These are phyloP conservation scores for Morphnarchus princeps DNA, from an alignment of 2,113 vertebrate genomes.

Conservation along the genomic window DNA sequence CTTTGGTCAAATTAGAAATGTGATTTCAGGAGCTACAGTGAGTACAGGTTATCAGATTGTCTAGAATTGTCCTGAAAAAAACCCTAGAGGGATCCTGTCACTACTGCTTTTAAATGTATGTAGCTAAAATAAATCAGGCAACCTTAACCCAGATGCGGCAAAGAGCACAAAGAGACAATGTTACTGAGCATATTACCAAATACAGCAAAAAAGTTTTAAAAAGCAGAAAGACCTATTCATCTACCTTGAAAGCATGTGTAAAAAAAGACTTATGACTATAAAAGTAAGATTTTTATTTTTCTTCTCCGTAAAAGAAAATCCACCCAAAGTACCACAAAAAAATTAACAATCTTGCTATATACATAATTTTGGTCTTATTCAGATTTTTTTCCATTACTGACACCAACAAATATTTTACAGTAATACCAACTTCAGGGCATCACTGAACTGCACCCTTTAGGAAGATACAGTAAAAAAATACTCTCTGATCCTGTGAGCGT, in stretches of 20 bases:
- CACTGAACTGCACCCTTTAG: neutral
- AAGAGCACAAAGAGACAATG: neutral
- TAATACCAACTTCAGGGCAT: neutral
- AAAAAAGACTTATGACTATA: neutral
- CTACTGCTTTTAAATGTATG: neutral
- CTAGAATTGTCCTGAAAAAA: neutral
- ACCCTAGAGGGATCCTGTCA: neutral
- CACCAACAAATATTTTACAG: neutral
- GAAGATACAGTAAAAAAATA: neutral
- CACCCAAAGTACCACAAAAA: neutral
- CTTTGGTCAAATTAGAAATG: neutral
- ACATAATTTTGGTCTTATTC: neutral
- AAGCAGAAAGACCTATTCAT: neutral
- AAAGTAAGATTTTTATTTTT: neutral
- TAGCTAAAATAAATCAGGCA: neutral
- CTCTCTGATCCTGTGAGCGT: neutral
- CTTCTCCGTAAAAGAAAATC: neutral
- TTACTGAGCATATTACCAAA: neutral
- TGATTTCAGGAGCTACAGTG: neutral
- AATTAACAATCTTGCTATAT: rapidly evolving
- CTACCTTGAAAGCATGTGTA: neutral
- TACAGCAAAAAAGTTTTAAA: neutral
- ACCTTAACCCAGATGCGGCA: neutral
- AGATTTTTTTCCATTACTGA: neutral
- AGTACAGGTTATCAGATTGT: neutral